Conservation (phyloP, 2,113 vertebrate species). For the Gallinago undulata region DNA sequence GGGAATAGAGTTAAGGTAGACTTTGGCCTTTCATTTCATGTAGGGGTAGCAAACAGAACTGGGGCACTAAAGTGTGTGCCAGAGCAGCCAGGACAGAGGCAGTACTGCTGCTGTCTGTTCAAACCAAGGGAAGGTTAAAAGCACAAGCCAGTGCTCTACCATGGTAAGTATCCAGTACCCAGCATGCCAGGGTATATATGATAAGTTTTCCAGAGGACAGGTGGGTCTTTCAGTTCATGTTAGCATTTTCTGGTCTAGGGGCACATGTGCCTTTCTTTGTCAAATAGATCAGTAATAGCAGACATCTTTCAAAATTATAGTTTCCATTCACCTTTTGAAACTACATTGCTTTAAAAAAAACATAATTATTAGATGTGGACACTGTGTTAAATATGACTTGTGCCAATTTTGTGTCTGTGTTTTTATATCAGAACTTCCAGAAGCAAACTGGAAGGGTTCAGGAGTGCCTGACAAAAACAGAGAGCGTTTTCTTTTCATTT, state of each 20-base stretch:
- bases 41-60: background rate
- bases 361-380: slow-evolving; percentile 6
- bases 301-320: background rate
- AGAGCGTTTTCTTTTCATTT: background rate
- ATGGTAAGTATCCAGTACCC: background rate
- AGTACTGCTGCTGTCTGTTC: background rate
- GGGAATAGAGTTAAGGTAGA: background rate
- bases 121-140: background rate
- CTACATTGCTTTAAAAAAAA: slow-evolving; percentile 28
- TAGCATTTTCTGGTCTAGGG: background rate
- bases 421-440: slow-evolving; percentile 28
- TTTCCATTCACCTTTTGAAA: slow-evolving; percentile 28
- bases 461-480: slow-evolving; percentile 9
- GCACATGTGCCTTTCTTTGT: slow-evolving; percentile 6
- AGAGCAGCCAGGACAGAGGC: background rate
- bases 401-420: background rate
- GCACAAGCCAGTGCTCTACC: background rate
- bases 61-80: background rate
- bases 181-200: background rate
- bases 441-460: slow-evolving; percentile 33
- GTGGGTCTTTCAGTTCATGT: background rate
- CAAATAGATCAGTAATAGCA: slow-evolving; percentile 36
- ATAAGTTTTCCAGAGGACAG: background rate
- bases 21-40: background rate
- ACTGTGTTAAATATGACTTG: background rate